A percentile compares a stretch with the other conserved stretches of the same genome.
These are phyloP conservation scores for Phenganax stokvisi DNA, from an alignment of 92 coral and sea anemone species.

Conservation along the genomic window DNA sequence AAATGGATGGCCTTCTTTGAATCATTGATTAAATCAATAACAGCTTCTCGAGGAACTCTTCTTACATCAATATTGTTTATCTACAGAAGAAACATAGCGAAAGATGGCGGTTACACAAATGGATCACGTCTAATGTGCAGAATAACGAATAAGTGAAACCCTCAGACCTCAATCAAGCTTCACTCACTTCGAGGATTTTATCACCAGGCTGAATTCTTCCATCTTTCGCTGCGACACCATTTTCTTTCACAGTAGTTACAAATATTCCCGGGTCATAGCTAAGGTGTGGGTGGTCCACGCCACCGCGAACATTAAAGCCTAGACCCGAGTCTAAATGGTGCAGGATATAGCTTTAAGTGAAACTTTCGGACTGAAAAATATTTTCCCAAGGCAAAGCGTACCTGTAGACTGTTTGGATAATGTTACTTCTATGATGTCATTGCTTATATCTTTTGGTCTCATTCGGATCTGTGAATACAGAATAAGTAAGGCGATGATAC, in stretches of 20 bases:
- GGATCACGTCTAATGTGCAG: not conserved
- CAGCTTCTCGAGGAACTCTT: conserved; percentile 36
- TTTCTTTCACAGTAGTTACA: conserved; percentile 74
- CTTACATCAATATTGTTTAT: conserved; percentile 35
- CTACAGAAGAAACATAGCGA: not conserved
- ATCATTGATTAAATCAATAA: conserved; percentile 30
- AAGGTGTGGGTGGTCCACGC: conserved; percentile 87
- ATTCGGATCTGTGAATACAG: conserved; percentile 10
- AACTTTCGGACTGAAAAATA: not conserved
- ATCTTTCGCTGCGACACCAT: conserved; percentile 77
- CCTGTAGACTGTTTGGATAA: conserved; percentile 22
- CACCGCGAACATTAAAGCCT: conserved; percentile 93
- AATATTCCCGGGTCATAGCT: conserved; percentile 92
- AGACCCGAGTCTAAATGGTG: conserved; percentile 38
- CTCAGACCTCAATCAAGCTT: not conserved
- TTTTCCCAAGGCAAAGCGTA: not conserved
- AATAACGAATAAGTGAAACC: too few species aligned
- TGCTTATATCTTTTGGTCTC: conserved; percentile 21
- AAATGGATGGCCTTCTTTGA: conserved; percentile 22
- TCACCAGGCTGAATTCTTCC: conserved; percentile 87
- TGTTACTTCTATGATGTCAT: conserved; percentile 16
- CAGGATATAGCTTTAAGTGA: not conserved
- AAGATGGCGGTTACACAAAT: not conserved
- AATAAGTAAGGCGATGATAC: not conserved
- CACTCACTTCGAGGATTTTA: conserved; percentile 85